A percentile compares a stretch with the other conserved stretches of the same genome.
These are phyloP conservation scores for Ophion ellenae DNA, from an alignment of 2,888 invertebrate genomes.

Conservation along the genomic window DNA sequence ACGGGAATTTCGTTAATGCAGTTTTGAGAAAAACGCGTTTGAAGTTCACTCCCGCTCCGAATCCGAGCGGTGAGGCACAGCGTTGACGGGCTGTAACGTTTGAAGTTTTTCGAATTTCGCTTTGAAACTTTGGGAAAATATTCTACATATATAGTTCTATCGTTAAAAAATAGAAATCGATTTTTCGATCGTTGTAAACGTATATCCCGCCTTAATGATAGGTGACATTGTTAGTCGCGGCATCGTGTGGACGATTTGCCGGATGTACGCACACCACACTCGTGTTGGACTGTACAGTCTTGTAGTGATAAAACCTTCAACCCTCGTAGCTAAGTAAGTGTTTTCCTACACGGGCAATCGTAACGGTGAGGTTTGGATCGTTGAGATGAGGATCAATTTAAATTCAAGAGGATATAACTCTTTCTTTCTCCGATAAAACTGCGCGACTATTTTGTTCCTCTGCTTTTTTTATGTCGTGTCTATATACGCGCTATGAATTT, in stretches of 20 bases:
- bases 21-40: no score
- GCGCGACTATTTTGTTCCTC: background rate
- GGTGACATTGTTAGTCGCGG: constrained; percentile 15
- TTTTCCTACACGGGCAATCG: background rate
- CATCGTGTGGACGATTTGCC: constrained; percentile 29
- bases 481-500: constrained; percentile 3
- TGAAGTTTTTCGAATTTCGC: no score
- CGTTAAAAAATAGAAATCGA: no score
- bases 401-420: constrained; percentile 24
- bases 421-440: constrained; percentile 20
- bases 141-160: no score
- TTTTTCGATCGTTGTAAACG: no score
- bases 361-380: background rate
- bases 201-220: background rate
- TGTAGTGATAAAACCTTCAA: constrained; percentile 4
- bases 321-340: constrained; percentile 20
- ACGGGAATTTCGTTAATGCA: no score
- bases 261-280: background rate
- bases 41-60: no score
- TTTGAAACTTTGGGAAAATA: no score
- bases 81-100: no score
- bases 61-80: no score
- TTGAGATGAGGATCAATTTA: constrained; percentile 13
- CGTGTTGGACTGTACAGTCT: background rate
- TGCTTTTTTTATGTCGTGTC: background rate